Evolutionary conservation across 1,140 invertebrate species (phyloP), one percentile per base, ranked within the genome.

Genomic region (Zaprionus lachaisei): DNA sequence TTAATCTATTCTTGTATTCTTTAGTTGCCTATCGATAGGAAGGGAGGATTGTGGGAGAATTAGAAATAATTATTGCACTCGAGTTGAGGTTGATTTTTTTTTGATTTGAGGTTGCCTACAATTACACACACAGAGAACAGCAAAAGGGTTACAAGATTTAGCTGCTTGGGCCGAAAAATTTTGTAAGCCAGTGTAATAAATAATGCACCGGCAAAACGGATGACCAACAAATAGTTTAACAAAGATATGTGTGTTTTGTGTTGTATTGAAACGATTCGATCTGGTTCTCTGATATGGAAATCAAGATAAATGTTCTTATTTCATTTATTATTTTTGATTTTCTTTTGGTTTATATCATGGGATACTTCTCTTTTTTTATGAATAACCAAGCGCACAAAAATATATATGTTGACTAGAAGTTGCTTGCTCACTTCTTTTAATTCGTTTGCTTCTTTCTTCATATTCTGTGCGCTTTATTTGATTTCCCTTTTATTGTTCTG

Each of bases 21-120:
- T 63, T 70, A 66, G 79, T 72, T 77, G 67, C 28, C 28, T 31
- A 70, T 70, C 38, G n/a, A 41, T 83, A 85, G 38, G 9, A 12
- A 49, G 47, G 47, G 47, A 14, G 47, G 47, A 22, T 64, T 65
- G 55, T 56, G 41, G 65, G 58, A 37, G 60, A 72, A 72, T 78
- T 87, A 84, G 57, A 85, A 80, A 75, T 85, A 90, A 78, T 85
- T 90, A 90, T 90, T 90, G 85, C 85, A 90, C 85, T 81, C 71
- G 66, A 68, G 62, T 89, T 89, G 71, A 79, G 60, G 79, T 90
- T 90, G 85, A 90, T 89, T 90, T 77, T 37, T 89, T 90, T 80
- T 37, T 57, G 38, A 57, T 83, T 73, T 67, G 34, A 58, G 51
- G 44, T 65, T 71, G 17, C 47, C 24, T 56, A n/a, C n/a, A 44